Base-by-base conservation (phyloP, 2,113 vertebrate genomes). In the Atractosteus spatula region DNA sequence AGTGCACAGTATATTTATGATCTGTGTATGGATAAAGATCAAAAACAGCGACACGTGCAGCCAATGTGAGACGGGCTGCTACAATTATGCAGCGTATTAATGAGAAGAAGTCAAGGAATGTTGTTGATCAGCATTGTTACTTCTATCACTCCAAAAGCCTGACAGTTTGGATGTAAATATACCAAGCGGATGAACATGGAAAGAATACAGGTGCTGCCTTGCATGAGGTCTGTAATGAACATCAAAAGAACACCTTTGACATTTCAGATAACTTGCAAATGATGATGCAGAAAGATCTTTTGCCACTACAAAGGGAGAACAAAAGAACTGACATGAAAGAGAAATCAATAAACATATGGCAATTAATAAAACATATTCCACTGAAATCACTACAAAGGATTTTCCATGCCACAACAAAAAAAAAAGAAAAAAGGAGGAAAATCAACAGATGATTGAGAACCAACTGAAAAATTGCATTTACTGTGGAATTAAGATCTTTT, bases 231-330 rank as follows among this genome's bases (percentile, higher is more conserved):
- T 92, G 91, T 91, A 90, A 92, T 92, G 86, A 89, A 96, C 96
- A 96, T 98, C 96, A 99, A 98, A 98, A 96, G 96, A 94, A 95
- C 95, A 98, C 94, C 94, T 95, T 96, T 97, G 96, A 97, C 96
- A 97, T 94, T 94, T 94, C 91, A 89, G 93, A 96, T 96, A 92
- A 95, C 94, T 97, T 93, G 91, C 94, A 96, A 96, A 97, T 94
- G 93, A 98, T 95, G 95, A 96, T 94, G 94, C 94, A 91, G 94
- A 91, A 92, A 93, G 92, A 96, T 97, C 93, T 97, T 98, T 97
- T 97, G 95, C 96, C 95, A 95, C 95, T 94, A 96, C 96, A 97
- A 98, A 98, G 95, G 94, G 94, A 97, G 95, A 98, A 97, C 96
- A 98, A 96, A 98, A 96, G 95, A 95, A 97, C 91, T 90, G 90